Evolutionary conservation across 2,888 invertebrate genomes (phyloP).

Genomic region (Drosophila mettleri): DNA sequence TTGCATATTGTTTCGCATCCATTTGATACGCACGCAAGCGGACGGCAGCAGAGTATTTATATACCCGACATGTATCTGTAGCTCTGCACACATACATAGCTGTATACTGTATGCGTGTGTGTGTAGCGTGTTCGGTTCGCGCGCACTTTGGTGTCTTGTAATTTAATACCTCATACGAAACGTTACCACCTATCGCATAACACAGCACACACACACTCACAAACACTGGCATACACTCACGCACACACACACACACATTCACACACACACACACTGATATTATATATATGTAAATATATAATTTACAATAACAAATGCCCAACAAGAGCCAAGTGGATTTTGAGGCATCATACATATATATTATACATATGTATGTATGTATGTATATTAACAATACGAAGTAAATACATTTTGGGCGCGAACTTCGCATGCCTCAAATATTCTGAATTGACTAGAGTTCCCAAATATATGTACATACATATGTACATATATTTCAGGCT

Average conservation of each 20-base stretch:
- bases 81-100: slow-evolving; percentile 5
- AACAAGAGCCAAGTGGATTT: slow-evolving; percentile 52
- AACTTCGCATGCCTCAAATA: slow-evolving; percentile 18
- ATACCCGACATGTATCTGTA: slow-evolving; percentile 54
- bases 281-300: slow-evolving; percentile 18
- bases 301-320: slow-evolving; percentile 48
- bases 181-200: slow-evolving; percentile 81
- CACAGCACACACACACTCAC: slow-evolving; percentile 55
- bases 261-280: slow-evolving; percentile 8
- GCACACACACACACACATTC: slow-evolving; percentile 30
- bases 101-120: slow-evolving; percentile 27
- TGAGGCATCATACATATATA: slow-evolving; percentile 27
- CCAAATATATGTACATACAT: no score
- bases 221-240: slow-evolving; percentile 10
- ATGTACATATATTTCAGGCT: neutral
- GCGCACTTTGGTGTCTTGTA: slow-evolving; percentile 82
- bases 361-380: no score
- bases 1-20: slow-evolving; percentile 75
- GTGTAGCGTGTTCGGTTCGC: slow-evolving; percentile 70
- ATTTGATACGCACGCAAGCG: slow-evolving; percentile 77
- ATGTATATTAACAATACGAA: slow-evolving; percentile 19
- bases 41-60: slow-evolving; percentile 69
- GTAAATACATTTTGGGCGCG: slow-evolving; percentile 35
- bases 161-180: slow-evolving; percentile 81
- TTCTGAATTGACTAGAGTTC: neutral